Conservation (phyloP, 2,797 vertebrate genomes). For the Sebastes kiyomatsui region DNA sequence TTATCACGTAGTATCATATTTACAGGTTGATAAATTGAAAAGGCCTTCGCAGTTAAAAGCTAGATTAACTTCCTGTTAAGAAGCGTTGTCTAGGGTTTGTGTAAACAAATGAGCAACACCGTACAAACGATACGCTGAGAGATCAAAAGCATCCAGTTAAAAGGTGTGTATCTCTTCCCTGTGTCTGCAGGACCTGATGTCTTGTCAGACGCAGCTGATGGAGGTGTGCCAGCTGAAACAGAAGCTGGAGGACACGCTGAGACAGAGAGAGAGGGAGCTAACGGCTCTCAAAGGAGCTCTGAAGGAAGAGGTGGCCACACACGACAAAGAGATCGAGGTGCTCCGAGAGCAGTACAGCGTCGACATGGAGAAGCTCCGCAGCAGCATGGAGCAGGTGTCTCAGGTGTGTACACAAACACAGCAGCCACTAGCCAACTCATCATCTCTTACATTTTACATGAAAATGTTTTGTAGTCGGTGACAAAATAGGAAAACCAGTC, state of each 20-base stretch:
- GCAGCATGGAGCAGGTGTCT: conserved; percentile 89
- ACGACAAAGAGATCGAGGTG: conserved; percentile 89
- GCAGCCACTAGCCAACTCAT: not conserved
- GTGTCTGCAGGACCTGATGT: conserved; percentile 85
- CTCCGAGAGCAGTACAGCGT: conserved; percentile 89
- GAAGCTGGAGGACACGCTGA: conserved; percentile 87
- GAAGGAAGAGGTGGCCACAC: conserved; percentile 93
- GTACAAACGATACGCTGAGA: not conserved
- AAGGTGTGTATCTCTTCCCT: not conserved
- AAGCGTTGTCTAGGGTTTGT: not conserved
- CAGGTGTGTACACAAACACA: conserved; percentile 80
- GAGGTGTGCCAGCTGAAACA: conserved; percentile 82
- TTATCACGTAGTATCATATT: not conserved
- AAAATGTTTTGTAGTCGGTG: not conserved
- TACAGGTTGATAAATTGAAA: not conserved
- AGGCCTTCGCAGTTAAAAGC: not conserved
- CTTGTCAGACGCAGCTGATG: conserved; percentile 84
- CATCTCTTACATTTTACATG: not conserved
- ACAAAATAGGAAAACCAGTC: not conserved
- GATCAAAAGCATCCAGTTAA: not conserved
- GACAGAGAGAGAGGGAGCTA: conserved; percentile 90
- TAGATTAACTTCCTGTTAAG: not conserved
- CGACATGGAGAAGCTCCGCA: conserved; percentile 90
- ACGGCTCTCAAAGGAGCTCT: conserved; percentile 93
- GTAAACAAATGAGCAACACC: not conserved